phyloP scores from a whole-genome alignment of 2,113 vertebrate species.

The Anthoscopus minutus region DNA sequence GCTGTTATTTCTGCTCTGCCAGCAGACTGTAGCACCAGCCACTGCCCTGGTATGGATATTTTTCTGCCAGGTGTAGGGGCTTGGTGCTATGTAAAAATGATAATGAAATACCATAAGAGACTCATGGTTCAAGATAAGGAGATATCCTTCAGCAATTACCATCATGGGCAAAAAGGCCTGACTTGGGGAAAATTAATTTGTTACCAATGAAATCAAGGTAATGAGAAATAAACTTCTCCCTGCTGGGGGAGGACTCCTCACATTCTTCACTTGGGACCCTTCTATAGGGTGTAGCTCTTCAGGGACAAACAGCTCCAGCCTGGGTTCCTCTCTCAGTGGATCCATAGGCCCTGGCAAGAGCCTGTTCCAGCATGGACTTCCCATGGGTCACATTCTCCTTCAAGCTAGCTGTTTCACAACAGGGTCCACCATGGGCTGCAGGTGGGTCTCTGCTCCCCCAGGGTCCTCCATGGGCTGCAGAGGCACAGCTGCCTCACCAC shows the following conservation, averaged over 20 bases:
- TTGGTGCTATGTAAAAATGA: not conserved
- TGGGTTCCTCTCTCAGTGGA: not conserved
- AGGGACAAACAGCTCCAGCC: not conserved
- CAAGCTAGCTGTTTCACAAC: not conserved
- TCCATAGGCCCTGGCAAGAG: not conserved
- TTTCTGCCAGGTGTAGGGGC: not conserved
- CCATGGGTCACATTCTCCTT: not conserved
- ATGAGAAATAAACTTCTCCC: not conserved
- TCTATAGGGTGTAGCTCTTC: not conserved
- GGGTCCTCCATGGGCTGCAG: not conserved
- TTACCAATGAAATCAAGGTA: not conserved
- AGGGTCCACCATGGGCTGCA: too few relatives aligned
- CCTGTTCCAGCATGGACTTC: not conserved
- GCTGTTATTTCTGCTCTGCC: not conserved
- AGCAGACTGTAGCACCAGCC: fast-evolving
- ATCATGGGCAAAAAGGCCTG: not conserved
- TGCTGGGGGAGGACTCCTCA: not conserved
- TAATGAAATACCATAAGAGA: not conserved
- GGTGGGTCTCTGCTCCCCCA: not conserved
- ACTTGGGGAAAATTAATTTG: not conserved
- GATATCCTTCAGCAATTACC: not conserved
- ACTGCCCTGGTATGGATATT: not conserved
- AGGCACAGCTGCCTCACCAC: not conserved
- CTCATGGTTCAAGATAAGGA: fast-evolving
- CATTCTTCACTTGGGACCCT: not conserved